Percentiles rank a stretch among this genome's conserved stretches.
These are phyloP conservation scores for Tipula confusa DNA, from an alignment of 2,888 invertebrate genomes.

Conservation along the genomic window DNA sequence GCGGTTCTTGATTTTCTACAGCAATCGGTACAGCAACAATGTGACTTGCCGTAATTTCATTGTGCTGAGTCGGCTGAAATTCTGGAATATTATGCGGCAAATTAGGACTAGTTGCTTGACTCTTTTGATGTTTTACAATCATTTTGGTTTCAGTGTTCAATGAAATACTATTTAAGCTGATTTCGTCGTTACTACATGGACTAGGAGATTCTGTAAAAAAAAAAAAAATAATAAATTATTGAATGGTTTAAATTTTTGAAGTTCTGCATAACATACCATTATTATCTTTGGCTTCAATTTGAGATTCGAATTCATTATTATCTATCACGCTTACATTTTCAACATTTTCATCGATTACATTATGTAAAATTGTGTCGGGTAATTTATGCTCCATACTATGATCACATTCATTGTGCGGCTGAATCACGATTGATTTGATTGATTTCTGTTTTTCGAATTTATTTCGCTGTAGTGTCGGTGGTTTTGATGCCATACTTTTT, in stretches of 20 bases:
- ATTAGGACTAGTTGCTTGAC: constrained; percentile 51
- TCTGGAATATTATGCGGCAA: constrained; percentile 43
- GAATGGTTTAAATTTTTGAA: neutral
- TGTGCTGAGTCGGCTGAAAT: constrained; percentile 31
- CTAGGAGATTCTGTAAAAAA: neutral
- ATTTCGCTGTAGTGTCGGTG: constrained; percentile 32
- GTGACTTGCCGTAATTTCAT: neutral
- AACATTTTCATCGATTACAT: constrained; percentile 4
- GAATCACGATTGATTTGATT: constrained; percentile 20
- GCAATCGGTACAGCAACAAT: neutral
- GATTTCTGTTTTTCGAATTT: constrained; percentile 33
- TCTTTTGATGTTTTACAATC: constrained; percentile 43
- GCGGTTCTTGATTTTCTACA: neutral
- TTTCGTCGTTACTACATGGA: constrained; percentile 21
- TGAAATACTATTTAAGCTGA: neutral
- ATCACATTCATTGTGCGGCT: neutral
- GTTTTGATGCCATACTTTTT: constrained; percentile 34
- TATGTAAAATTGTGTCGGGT: neutral
- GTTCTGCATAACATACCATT: neutral
- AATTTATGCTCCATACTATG: neutral
- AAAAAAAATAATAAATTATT: no score
- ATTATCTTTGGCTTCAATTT: constrained; percentile 31
- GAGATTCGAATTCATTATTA: constrained; percentile 32
- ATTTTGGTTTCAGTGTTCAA: neutral
- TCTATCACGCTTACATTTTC: constrained; percentile 27